Evolutionary conservation across 1,140 invertebrate species (phyloP).

Genomic region (Parapsyche elsis): DNA sequence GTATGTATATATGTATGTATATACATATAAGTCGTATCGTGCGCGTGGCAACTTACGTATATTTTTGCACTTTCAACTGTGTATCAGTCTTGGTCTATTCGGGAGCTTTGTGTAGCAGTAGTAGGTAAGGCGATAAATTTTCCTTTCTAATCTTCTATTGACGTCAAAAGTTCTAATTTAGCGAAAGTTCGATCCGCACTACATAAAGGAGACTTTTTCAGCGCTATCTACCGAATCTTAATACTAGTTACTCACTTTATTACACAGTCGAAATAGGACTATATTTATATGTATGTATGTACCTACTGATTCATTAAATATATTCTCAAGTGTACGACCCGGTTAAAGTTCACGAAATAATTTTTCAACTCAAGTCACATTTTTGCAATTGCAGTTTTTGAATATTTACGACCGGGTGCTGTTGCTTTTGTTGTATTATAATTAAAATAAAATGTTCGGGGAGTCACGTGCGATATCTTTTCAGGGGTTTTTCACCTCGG

Average conservation of each 20-base stretch:
- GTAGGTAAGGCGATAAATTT: constrained; percentile 52
- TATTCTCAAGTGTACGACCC: too few relatives aligned
- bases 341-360: too few relatives aligned
- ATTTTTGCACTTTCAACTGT: constrained; percentile 54
- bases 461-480: constrained; percentile 20
- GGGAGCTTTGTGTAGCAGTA: constrained; percentile 42
- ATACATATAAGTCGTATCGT: neutral
- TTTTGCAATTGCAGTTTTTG: neutral
- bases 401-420: neutral
- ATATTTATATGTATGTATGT: too few relatives aligned
- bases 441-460: constrained; percentile 20
- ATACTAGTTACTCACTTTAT: too few relatives aligned
- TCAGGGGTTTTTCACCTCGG: constrained; percentile 1
- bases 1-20: too few relatives aligned
- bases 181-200: constrained; percentile 50
- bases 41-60: constrained; percentile 26
- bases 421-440: neutral
- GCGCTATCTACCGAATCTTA: constrained; percentile 40
- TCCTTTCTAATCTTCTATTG: constrained; percentile 56
- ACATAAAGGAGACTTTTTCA: constrained; percentile 51
- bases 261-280: too few relatives aligned
- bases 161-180: constrained; percentile 56
- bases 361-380: too few relatives aligned
- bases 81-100: constrained; percentile 44
- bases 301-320: too few relatives aligned